These are phyloP conservation scores for Pithys albifrons DNA, from an alignment of 2,113 vertebrate species.

Conservation along the genomic window DNA sequence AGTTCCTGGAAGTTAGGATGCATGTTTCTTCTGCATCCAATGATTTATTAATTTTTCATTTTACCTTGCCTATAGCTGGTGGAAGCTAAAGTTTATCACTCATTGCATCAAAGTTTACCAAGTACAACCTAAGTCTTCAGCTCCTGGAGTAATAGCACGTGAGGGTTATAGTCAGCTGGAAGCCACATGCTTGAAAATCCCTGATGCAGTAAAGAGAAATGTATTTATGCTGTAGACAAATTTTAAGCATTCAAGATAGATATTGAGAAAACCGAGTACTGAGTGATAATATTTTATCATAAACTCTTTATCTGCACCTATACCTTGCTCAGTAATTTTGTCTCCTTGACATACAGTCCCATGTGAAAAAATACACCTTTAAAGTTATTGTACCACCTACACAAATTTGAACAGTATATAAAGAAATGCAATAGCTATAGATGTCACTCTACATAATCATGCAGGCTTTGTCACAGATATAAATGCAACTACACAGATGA, in stretches of 20 bases:
- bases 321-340: background rate
- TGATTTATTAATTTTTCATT: rapidly evolving
- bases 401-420: background rate
- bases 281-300: background rate
- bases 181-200: background rate
- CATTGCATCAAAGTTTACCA: background rate
- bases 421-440: background rate
- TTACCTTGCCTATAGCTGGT: background rate
- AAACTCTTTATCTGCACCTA: background rate
- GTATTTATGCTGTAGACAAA: background rate
- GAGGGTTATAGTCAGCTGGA: background rate
- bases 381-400: background rate
- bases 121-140: background rate
- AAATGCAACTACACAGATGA: background rate
- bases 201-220: background rate
- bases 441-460: background rate
- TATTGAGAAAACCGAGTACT: background rate
- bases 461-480: background rate
- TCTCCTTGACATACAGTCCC: background rate
- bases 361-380: background rate
- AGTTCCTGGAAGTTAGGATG: background rate
- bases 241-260: background rate
- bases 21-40: background rate
- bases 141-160: rapidly evolving
- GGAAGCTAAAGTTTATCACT: background rate